Percentiles rank a stretch among this genome's conserved stretches.
Evolutionary conservation across 1,140 invertebrate genomes (phyloP).

Genomic region (Brachionus plicatilis): DNA sequence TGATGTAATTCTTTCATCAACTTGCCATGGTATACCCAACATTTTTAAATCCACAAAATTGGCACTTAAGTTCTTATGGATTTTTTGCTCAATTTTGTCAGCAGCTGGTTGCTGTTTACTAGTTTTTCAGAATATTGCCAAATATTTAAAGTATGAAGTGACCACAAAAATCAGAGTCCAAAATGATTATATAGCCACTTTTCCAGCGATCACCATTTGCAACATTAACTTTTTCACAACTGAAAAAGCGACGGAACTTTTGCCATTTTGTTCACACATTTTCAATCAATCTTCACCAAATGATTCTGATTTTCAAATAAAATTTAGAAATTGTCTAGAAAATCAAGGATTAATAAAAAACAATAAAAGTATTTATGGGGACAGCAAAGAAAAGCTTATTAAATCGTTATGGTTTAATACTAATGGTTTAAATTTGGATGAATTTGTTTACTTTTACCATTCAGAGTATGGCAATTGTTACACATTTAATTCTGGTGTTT

Average conservation of each 20-base stretch:
- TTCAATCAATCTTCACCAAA: neutral
- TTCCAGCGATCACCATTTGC: neutral
- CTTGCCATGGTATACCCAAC: conserved; percentile 24
- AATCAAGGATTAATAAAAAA: neutral
- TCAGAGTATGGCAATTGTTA: neutral
- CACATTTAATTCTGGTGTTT: neutral
- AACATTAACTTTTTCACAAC: conserved; percentile 3
- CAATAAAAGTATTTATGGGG: neutral
- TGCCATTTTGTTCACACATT: neutral
- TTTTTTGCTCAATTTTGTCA: neutral
- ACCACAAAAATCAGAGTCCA: neutral
- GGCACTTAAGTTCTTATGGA: neutral
- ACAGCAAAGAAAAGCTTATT: neutral
- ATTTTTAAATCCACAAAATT: neutral
- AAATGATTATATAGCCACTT: neutral
- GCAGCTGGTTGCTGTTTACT: neutral
- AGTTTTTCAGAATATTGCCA: neutral
- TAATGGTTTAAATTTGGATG: neutral
- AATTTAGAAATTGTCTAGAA: neutral
- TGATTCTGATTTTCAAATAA: neutral
- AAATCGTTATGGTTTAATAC: neutral
- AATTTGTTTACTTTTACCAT: neutral
- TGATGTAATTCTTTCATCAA: neutral
- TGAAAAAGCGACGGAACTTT: neutral
- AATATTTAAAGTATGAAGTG: neutral